A percentile compares a stretch with the other conserved stretches of the same genome.
phyloP scores from a whole-genome alignment of 2,888 invertebrate genomes.

The Dolomedes plantarius region DNA sequence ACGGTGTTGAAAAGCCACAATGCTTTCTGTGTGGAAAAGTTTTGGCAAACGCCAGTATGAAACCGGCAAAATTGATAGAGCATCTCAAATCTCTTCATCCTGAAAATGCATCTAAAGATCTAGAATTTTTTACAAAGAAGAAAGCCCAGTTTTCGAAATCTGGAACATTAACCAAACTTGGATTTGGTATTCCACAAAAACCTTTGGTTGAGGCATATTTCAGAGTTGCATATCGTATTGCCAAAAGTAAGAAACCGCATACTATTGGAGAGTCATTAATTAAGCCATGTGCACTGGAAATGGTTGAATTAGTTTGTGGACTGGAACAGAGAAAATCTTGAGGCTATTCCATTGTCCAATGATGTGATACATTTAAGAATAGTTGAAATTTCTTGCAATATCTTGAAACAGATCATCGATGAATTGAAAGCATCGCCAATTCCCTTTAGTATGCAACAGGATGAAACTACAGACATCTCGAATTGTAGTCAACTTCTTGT shows the following conservation, averaged over 20 bases:
- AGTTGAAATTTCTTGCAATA: slow-evolving; percentile 44
- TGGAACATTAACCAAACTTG: too few relatives aligned
- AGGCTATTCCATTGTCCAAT: slow-evolving; percentile 47
- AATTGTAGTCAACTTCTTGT: slow-evolving; percentile 36
- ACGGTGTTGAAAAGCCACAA: slow-evolving; percentile 54
- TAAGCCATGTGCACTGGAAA: slow-evolving; percentile 48
- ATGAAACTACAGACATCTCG: slow-evolving; percentile 78
- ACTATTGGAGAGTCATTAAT: slow-evolving; percentile 61
- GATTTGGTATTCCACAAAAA: slow-evolving; percentile 7
- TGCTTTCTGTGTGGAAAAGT: slow-evolving; percentile 58
- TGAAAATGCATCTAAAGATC: slow-evolving; percentile 57
- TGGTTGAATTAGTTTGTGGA: too few relatives aligned
- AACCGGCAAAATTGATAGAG: slow-evolving; percentile 62
- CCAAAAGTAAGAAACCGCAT: slow-evolving; percentile 53
- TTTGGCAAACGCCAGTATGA: slow-evolving; percentile 63
- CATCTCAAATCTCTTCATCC: slow-evolving; percentile 51
- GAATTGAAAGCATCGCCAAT: slow-evolving; percentile 45
- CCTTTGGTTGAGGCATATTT: slow-evolving; percentile 33
- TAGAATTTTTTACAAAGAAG: slow-evolving; percentile 8
- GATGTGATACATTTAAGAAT: slow-evolving; percentile 46
- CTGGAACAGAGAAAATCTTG: too few relatives aligned
- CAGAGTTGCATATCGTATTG: slow-evolving; percentile 49
- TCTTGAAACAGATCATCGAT: slow-evolving; percentile 55
- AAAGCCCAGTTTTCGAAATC: too few relatives aligned
- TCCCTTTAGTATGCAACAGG: slow-evolving; percentile 56